Conservation (phyloP, 2,888 invertebrate genomes). For the Conus canariensis region DNA sequence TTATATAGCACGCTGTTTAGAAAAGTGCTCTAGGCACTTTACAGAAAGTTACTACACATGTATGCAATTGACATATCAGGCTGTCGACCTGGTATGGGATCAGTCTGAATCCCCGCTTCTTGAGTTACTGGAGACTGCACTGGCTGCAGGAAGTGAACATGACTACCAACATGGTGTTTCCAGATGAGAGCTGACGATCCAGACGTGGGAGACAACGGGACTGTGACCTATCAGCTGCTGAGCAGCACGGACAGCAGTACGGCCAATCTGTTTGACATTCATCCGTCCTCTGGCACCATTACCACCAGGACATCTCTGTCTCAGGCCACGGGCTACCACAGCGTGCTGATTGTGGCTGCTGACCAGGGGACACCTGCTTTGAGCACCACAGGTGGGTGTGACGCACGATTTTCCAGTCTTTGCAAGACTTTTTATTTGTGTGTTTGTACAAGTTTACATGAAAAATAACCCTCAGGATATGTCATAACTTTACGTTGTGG, state of each 20-base stretch:
- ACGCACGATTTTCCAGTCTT: background rate
- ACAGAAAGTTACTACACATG: no score
- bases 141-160: no score
- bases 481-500: no score
- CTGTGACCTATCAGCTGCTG: constrained; percentile 77
- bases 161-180: no score
- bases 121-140: no score
- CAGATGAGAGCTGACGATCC: constrained; percentile 86
- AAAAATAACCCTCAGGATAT: no score
- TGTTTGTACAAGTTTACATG: background rate
- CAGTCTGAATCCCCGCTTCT: no score
- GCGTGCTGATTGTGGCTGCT: constrained; percentile 90
- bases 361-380: constrained; percentile 93
- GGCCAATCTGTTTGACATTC: constrained; percentile 65
- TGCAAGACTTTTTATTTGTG: background rate
- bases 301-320: constrained; percentile 87
- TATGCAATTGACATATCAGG: no score
- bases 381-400: constrained; percentile 85
- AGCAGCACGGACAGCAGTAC: constrained; percentile 6
- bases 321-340: constrained; percentile 88
- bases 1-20: no score
- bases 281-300: constrained; percentile 61
- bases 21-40: no score
- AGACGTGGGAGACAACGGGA: constrained; percentile 89
- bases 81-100: no score